A percentile compares a stretch with the other conserved stretches of the same genome.
Evolutionary conservation across 2,797 vertebrate species (phyloP).

Genomic region (Lepilemur ruficaudatus): DNA sequence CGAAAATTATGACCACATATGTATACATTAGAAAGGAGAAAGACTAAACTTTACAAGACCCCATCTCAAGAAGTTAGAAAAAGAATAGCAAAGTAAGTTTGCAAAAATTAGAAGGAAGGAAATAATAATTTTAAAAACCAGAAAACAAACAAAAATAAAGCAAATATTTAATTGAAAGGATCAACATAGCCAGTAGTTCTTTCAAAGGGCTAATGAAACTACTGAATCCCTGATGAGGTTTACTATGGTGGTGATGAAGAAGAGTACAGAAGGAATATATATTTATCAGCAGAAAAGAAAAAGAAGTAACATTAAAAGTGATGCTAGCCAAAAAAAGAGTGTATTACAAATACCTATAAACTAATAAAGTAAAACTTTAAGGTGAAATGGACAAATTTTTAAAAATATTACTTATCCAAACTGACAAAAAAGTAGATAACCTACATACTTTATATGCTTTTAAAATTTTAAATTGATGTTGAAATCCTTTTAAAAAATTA

Average conservation of each 20-base stretch:
- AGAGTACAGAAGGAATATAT: background rate
- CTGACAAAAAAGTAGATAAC: background rate
- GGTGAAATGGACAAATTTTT: background rate
- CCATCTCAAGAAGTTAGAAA: background rate
- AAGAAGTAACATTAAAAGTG: background rate
- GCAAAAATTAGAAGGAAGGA: background rate
- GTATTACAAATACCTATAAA: background rate
- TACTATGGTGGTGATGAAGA: background rate
- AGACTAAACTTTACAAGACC: background rate
- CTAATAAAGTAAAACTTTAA: background rate
- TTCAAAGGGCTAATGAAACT: background rate
- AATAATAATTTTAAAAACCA: background rate
- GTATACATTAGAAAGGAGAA: background rate
- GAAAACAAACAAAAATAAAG: background rate
- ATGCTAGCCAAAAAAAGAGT: background rate
- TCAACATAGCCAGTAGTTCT: background rate
- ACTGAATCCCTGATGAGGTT: background rate
- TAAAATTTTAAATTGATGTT: background rate
- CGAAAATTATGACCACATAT: background rate
- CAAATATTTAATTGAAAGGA: background rate
- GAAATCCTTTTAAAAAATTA: background rate
- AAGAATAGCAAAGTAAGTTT: background rate
- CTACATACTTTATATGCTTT: background rate
- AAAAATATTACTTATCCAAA: background rate
- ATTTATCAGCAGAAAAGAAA: background rate